Evolutionary conservation across 2,888 invertebrate species (phyloP).

Genomic region (Platycheirus albimanus): DNA sequence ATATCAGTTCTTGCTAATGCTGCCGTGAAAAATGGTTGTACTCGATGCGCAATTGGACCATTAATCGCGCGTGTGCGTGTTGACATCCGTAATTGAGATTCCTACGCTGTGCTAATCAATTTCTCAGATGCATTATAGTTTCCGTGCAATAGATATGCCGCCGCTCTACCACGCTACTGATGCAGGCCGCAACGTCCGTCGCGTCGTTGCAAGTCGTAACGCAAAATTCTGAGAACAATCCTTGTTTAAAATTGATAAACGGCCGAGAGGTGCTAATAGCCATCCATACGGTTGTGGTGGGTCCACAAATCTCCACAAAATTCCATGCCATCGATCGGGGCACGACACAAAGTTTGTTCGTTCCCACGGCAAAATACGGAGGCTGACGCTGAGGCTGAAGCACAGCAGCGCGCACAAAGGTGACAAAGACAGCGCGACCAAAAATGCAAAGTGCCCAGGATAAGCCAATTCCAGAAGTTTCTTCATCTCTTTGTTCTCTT

Average conservation of each 20-base stretch:
- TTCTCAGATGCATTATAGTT: constrained; percentile 27
- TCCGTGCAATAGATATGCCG: constrained; percentile 23
- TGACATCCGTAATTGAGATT: constrained; percentile 73
- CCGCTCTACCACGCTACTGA: neutral
- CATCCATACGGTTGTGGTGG: neutral
- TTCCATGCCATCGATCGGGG: constrained; percentile 47
- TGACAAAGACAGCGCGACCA: constrained; percentile 71
- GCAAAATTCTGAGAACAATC: constrained; percentile 32
- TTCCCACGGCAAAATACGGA: too few species aligned
- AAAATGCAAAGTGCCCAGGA: constrained; percentile 71
- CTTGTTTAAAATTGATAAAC: constrained; percentile 66
- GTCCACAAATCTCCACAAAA: constrained; percentile 48
- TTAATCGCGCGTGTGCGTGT: constrained; percentile 74
- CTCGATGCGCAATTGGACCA: constrained; percentile 65
- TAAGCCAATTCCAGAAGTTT: constrained; percentile 74
- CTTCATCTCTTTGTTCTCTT: constrained; percentile 68
- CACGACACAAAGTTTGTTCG: constrained; percentile 49
- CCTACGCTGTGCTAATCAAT: constrained; percentile 69
- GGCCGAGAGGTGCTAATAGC: constrained; percentile 67
- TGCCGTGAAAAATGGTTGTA: constrained; percentile 48
- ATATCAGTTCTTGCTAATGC: constrained; percentile 43
- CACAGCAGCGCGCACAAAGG: constrained; percentile 54
- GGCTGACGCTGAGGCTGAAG: too few species aligned
- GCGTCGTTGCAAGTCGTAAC: too few species aligned
- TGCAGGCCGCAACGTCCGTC: neutral